These are phyloP conservation scores for Anastatus disparis DNA, from an alignment of 1,140 invertebrate species.

Conservation along the genomic window DNA sequence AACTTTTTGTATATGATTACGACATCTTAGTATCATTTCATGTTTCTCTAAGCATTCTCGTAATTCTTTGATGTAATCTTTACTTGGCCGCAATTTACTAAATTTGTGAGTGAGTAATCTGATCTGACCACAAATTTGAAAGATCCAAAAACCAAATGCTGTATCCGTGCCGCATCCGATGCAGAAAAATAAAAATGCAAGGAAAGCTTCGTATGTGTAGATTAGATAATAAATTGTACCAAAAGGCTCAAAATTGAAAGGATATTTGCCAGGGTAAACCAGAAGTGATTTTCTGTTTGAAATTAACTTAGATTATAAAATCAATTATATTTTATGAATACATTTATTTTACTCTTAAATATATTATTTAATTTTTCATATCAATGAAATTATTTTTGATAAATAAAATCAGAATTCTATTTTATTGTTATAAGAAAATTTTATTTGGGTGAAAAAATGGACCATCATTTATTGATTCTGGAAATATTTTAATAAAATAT, in stretches of 20 bases:
- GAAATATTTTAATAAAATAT: too few relatives aligned
- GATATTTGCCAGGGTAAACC: slow-evolving; percentile 2
- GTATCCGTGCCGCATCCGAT: slow-evolving; percentile 38
- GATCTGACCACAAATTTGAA: slow-evolving; percentile 44
- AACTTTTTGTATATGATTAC: slow-evolving; percentile 40
- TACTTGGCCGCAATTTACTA: slow-evolving; percentile 28
- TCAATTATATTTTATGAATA: too few relatives aligned
- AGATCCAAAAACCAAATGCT: slow-evolving; percentile 45
- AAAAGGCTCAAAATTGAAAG: background rate
- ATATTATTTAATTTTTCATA: too few relatives aligned
- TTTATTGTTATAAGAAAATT: too few relatives aligned
- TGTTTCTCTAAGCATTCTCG: slow-evolving; percentile 34
- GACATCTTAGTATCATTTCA: slow-evolving; percentile 30
- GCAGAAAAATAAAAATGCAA: background rate
- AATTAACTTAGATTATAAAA: too few relatives aligned
- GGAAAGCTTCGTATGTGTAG: background rate
- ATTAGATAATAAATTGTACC: background rate
- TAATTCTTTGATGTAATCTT: slow-evolving; percentile 9
- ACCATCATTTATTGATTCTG: too few relatives aligned
- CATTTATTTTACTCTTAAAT: too few relatives aligned
- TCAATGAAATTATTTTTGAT: too few relatives aligned
- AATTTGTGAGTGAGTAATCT: slow-evolving; percentile 38
- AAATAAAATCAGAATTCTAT: too few relatives aligned
- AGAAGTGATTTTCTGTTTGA: background rate
- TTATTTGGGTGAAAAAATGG: too few relatives aligned